Percentiles rank a stretch among this genome's conserved stretches.
Conservation (phyloP, 2,113 vertebrate species). For the Nothoprocta pentlandii region DNA sequence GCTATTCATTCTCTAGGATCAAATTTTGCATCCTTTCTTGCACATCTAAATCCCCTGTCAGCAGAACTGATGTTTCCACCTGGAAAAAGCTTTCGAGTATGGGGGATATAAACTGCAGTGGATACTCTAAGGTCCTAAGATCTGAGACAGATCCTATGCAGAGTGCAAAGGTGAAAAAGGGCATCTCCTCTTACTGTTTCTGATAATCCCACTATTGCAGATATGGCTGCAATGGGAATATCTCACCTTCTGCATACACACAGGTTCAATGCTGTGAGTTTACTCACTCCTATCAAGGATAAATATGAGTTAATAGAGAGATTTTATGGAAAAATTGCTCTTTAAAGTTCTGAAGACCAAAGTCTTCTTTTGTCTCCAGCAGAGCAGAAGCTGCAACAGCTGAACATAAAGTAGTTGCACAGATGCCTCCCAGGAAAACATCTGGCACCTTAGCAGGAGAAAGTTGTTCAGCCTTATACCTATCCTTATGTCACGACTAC, state of each 20-base stretch:
- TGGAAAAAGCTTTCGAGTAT: not conserved
- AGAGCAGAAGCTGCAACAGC: not conserved
- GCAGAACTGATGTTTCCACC: not conserved
- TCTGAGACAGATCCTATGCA: not conserved
- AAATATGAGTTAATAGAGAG: not conserved
- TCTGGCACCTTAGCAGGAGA: not conserved
- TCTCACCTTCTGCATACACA: not conserved
- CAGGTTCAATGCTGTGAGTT: not conserved
- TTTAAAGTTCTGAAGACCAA: not conserved
- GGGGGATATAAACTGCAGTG: not conserved
- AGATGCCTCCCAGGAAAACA: not conserved
- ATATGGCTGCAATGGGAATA: not conserved
- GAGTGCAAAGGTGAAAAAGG: not conserved
- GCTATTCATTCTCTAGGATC: not conserved
- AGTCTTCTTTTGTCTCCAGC: not conserved
- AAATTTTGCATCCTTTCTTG: not conserved
- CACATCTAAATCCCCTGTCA: rapidly evolving
- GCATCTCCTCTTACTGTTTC: not conserved
- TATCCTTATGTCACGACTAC: not conserved
- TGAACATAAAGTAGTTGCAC: not conserved
- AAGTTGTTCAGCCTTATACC: not conserved
- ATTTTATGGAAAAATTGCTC: not conserved
- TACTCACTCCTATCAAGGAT: not conserved
- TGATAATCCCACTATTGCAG: not conserved
- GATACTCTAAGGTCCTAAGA: not conserved